These are phyloP conservation scores for Rhinophrynus dorsalis DNA, from an alignment of 2,797 vertebrate species.

Conservation along the genomic window DNA sequence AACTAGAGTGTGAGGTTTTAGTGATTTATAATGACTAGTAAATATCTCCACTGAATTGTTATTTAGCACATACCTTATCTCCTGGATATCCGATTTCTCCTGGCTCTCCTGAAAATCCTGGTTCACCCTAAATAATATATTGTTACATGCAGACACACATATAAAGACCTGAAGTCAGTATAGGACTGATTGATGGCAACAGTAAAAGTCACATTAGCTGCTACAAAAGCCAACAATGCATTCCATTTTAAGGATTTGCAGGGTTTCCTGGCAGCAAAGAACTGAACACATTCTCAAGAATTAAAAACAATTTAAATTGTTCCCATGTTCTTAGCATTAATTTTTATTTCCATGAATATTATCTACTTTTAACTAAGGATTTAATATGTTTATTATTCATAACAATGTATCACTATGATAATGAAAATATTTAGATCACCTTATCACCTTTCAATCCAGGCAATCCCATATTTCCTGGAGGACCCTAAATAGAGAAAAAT, in stretches of 20 bases:
- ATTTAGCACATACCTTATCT: constrained; percentile 81
- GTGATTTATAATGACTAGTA: too few species aligned
- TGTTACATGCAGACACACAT: constrained; percentile 69
- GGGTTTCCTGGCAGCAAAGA: constrained; percentile 10
- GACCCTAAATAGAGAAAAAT: constrained; percentile 75
- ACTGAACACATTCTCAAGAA: constrained; percentile 2
- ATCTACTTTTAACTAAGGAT: constrained; percentile 20
- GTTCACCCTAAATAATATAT: constrained; percentile 83
- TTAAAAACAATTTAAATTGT: constrained; percentile 25
- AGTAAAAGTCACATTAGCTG: too few species aligned
- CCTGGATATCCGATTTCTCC: constrained; percentile 90
- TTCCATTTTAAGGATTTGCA: too few species aligned
- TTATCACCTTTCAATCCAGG: constrained; percentile 99
- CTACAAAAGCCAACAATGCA: too few species aligned
- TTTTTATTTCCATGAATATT: neutral
- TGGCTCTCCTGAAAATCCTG: constrained; percentile 82
- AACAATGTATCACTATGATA: constrained; percentile 72
- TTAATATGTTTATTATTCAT: neutral
- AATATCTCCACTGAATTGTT: neutral
- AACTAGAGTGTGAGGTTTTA: too few species aligned
- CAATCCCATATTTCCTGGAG: constrained; percentile 83
- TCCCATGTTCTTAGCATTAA: constrained; percentile 22
- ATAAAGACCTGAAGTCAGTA: too few species aligned
- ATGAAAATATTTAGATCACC: constrained; percentile 99
- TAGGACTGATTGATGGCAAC: too few species aligned